A percentile compares a stretch with the other conserved stretches of the same genome.
Conservation (phyloP, 2,888 invertebrate genomes). For the Calameuta filiformis region DNA sequence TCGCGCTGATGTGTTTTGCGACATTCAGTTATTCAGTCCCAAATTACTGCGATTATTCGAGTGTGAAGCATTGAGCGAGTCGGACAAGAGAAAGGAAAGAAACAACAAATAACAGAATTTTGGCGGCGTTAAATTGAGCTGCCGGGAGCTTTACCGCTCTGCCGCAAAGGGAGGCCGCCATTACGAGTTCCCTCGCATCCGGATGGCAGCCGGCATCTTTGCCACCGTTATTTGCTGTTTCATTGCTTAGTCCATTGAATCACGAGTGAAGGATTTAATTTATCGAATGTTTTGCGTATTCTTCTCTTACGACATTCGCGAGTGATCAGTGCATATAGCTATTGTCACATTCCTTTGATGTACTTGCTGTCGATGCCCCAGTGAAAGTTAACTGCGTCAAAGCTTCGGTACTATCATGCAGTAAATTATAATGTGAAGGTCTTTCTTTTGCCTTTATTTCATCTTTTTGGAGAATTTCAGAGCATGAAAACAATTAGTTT, state of each 20-base stretch:
- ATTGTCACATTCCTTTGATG: background rate
- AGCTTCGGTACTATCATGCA: background rate
- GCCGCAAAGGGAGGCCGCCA: background rate
- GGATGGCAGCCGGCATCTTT: conserved; percentile 1
- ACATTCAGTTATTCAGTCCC: background rate
- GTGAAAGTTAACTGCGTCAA: background rate
- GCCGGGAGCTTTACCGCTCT: background rate
- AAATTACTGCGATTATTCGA: background rate
- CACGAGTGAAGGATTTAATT: background rate
- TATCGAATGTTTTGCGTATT: background rate
- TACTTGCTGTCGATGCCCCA: background rate
- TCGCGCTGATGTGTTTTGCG: background rate
- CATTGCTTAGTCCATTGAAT: background rate
- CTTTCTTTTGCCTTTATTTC: background rate
- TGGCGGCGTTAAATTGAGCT: background rate
- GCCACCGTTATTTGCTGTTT: background rate
- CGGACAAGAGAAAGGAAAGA: background rate
- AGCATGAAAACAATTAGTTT: background rate
- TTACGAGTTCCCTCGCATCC: conserved; percentile 2
- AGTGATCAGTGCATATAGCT: background rate
- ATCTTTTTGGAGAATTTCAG: background rate
- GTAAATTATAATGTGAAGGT: background rate
- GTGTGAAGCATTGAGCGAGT: background rate
- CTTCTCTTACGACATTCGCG: background rate
- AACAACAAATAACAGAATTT: background rate